phyloP scores from a whole-genome alignment of 2,888 invertebrate species.

The Trachelus troglodyta region DNA sequence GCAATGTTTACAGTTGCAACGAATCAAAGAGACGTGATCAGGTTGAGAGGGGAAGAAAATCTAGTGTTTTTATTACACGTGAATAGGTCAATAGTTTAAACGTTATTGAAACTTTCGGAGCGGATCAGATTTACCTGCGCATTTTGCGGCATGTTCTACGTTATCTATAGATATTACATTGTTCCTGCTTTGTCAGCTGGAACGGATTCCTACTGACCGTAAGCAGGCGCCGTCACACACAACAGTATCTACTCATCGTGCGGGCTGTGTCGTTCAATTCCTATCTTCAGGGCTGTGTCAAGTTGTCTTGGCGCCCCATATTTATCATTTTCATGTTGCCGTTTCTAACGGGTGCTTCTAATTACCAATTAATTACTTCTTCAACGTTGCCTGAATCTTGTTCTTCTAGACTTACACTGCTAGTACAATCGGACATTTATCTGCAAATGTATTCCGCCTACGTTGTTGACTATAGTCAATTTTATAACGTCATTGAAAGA shows the following conservation, averaged over 20 bases:
- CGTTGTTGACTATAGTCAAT: neutral
- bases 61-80: neutral
- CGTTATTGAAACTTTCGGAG: neutral
- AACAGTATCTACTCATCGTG: slow-evolving; percentile 35
- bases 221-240: slow-evolving; percentile 27
- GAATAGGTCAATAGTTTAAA: neutral
- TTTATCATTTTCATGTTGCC: neutral
- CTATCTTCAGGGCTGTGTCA: slow-evolving; percentile 32
- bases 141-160: neutral
- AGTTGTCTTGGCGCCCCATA: slow-evolving; percentile 26
- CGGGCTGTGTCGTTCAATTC: slow-evolving; percentile 33
- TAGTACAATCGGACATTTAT: neutral
- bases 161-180: slow-evolving; percentile 19
- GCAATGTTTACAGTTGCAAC: too few relatives aligned
- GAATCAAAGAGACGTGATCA: neutral
- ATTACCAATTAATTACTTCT: neutral
- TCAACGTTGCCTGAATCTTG: too few relatives aligned
- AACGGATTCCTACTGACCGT: slow-evolving; percentile 28
- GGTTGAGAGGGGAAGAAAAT: neutral
- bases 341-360: neutral
- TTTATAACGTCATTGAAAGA: neutral
- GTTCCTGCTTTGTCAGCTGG: slow-evolving; percentile 36
- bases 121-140: neutral
- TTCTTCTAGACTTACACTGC: neutral
- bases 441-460: neutral